Conservation (phyloP, 1,140 invertebrate species). For the Chionoecetes opilio region DNA sequence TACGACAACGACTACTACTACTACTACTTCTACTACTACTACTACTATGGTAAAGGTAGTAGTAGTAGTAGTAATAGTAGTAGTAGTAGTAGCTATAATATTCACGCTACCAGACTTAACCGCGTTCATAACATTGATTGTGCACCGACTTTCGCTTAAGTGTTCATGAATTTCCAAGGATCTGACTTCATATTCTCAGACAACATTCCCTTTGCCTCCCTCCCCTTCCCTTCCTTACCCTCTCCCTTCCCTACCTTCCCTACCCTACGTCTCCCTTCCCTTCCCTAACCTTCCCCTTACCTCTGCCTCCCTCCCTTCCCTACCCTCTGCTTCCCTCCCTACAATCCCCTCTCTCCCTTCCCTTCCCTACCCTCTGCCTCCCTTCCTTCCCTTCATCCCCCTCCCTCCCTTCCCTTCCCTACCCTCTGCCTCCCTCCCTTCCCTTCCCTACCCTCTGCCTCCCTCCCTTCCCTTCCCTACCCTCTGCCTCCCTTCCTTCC, state of each 20-base stretch:
- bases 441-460: too few species aligned
- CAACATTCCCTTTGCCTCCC: background rate
- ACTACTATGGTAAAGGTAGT: background rate
- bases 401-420: background rate
- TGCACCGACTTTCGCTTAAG: background rate
- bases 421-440: too few species aligned
- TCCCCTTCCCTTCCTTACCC: background rate
- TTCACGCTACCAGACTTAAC: background rate
- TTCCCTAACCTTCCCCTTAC: background rate
- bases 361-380: too few species aligned
- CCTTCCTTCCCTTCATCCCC: background rate
- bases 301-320: background rate
- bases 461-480: too few species aligned
- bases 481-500: background rate
- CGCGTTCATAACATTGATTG: background rate
- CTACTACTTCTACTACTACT: conserved; percentile 4
- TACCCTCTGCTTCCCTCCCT: too few species aligned
- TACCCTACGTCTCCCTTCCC: too few species aligned
- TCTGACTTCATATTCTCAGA: background rate
- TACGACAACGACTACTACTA: conserved; percentile 8
- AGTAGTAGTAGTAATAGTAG: background rate
- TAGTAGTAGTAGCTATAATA: background rate
- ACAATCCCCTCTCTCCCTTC: too few species aligned
- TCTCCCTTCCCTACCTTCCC: too few species aligned
- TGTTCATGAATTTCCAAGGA: background rate